Conservation (phyloP, 2,113 vertebrate genomes). For the Monopterus albus region DNA sequence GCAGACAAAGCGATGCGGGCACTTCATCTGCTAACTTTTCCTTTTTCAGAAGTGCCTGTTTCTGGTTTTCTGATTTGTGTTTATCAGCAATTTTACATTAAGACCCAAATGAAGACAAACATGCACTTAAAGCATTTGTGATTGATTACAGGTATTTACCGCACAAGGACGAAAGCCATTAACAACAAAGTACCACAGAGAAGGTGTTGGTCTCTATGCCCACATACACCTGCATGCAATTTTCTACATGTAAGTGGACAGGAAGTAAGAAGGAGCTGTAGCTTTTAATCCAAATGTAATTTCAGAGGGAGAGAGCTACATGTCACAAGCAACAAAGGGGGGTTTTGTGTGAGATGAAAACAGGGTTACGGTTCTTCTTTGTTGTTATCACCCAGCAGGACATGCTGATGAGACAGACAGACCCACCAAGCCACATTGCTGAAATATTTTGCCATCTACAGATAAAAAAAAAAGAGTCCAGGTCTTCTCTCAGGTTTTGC, state of each 20-base stretch:
- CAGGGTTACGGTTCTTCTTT: conserved; percentile 57
- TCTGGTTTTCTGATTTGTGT: conserved; percentile 57
- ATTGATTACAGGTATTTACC: conserved; percentile 63
- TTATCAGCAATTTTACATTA: conserved; percentile 62
- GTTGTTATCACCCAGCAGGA: conserved; percentile 49
- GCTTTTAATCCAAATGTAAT: conserved; percentile 69
- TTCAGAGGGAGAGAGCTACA: conserved; percentile 59
- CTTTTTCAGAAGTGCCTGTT: conserved; percentile 53
- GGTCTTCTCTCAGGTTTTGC: conserved; percentile 43
- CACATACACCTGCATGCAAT: conserved; percentile 77
- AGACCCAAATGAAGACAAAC: conserved; percentile 55
- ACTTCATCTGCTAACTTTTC: conserved; percentile 5
- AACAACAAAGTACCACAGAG: conserved; percentile 36
- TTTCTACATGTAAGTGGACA: conserved; percentile 64
- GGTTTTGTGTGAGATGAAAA: conserved; percentile 61
- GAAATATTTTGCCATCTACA: conserved; percentile 51
- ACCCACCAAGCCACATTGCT: conserved; percentile 49
- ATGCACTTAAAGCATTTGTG: conserved; percentile 48
- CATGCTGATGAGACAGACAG: conserved; percentile 39
- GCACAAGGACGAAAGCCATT: conserved; percentile 48
- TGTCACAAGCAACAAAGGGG: conserved; percentile 62
- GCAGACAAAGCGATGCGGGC: conserved; percentile 60
- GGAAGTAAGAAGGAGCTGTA: conserved; percentile 51
- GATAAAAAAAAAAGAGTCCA: conserved; percentile 5
- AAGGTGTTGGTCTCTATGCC: conserved; percentile 56